Percentiles rank a stretch among this genome's conserved stretches.
phyloP scores from a whole-genome alignment of 1,140 invertebrate species.

The Atta colombica region DNA sequence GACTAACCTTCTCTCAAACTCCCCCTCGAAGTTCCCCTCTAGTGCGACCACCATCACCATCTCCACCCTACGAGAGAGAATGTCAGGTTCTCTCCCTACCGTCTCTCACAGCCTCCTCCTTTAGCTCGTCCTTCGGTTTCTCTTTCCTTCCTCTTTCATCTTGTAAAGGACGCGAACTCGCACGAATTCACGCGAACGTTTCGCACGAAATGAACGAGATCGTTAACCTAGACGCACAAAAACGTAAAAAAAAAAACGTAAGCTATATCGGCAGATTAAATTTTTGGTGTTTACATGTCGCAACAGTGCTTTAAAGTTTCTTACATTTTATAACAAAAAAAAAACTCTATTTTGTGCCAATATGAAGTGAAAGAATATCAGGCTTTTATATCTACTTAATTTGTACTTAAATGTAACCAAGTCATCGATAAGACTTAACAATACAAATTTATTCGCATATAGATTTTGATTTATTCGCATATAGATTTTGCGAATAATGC shows the following conservation, averaged over 20 bases:
- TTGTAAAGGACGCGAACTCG: slow-evolving; percentile 42
- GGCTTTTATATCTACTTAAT: not conserved
- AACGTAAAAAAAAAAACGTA: slow-evolving; percentile 44
- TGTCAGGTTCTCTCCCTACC: slow-evolving; percentile 64
- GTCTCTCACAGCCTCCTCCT: slow-evolving; percentile 56
- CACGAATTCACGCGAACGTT: slow-evolving; percentile 44
- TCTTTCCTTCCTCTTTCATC: slow-evolving; percentile 43
- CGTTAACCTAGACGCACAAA: slow-evolving; percentile 44
- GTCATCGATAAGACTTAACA: not conserved
- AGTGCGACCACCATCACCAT: slow-evolving; percentile 62
- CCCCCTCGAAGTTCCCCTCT: slow-evolving; percentile 70
- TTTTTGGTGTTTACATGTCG: slow-evolving; percentile 3
- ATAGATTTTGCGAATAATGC: not conserved
- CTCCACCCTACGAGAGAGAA: slow-evolving; percentile 61
- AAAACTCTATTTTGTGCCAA: not conserved
- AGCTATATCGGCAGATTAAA: slow-evolving; percentile 18
- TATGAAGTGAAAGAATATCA: not conserved
- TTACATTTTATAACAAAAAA: not conserved
- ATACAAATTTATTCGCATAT: not conserved
- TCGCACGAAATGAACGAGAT: slow-evolving; percentile 32
- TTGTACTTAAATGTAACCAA: not conserved
- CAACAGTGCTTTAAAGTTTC: not conserved
- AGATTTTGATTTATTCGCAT: not conserved
- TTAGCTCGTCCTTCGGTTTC: slow-evolving; percentile 52
- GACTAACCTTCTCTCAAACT: slow-evolving; percentile 62